These are phyloP conservation scores for Osmerus mordax DNA, from an alignment of 2,113 vertebrate species.

Conservation along the genomic window DNA sequence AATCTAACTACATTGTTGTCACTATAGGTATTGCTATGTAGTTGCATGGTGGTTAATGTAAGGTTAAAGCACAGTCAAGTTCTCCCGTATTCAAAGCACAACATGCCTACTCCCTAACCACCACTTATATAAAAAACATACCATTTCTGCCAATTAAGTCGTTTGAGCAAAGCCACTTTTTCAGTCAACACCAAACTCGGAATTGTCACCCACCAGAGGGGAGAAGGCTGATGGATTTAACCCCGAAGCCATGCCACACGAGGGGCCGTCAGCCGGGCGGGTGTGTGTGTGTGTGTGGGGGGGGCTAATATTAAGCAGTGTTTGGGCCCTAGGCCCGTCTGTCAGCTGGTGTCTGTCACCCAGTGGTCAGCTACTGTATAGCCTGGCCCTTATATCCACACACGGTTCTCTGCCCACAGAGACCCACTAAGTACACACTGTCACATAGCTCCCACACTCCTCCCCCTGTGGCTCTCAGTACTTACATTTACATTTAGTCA, in stretches of 20 bases:
- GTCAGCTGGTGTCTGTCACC: conserved; percentile 52
- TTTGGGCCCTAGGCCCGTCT: conserved; percentile 24
- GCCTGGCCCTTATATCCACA: conserved; percentile 46
- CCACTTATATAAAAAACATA: too few relatives aligned
- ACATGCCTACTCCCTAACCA: too few relatives aligned
- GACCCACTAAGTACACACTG: conserved; percentile 54
- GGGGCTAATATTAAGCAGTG: conserved; percentile 25
- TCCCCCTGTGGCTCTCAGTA: conserved; percentile 27
- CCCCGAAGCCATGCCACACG: conserved; percentile 19
- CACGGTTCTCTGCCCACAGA: conserved; percentile 34
- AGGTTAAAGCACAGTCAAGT: too few relatives aligned
- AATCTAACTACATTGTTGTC: too few relatives aligned
- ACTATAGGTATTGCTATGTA: too few relatives aligned
- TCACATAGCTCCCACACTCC: conserved; percentile 49
- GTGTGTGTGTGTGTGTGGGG: not conserved
- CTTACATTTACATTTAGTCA: too few relatives aligned
- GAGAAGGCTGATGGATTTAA: conserved; percentile 6
- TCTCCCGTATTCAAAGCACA: too few relatives aligned
- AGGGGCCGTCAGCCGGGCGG: not conserved
- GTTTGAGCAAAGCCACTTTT: too few relatives aligned
- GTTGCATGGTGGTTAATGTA: too few relatives aligned
- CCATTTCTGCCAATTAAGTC: too few relatives aligned
- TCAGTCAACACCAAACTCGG: too few relatives aligned
- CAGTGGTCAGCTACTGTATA: conserved; percentile 56
- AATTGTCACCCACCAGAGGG: too few relatives aligned